Evolutionary conservation across 2,797 vertebrate species (phyloP).

Genomic region (Onychomys torridus): DNA sequence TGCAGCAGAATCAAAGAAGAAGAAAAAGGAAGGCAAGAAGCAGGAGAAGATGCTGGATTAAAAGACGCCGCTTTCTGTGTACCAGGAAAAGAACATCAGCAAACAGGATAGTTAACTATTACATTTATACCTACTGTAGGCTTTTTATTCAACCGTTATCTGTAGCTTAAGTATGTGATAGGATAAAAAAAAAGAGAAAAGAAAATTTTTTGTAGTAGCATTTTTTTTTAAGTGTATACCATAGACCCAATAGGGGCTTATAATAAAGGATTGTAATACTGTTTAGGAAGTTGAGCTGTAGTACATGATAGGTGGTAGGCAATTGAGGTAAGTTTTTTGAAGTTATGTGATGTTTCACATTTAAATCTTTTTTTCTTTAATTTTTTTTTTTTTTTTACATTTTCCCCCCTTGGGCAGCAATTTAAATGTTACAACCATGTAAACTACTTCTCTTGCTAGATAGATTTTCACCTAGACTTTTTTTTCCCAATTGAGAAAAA

Average conservation of each 20-base stretch:
- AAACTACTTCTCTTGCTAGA: conserved; percentile 77
- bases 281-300: conserved; percentile 84
- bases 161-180: conserved; percentile 89
- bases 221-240: conserved; percentile 87
- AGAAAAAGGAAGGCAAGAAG: conserved; percentile 92
- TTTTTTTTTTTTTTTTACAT: conserved; percentile 31
- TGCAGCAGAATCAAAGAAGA: conserved; percentile 90
- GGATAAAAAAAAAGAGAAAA: conserved; percentile 82
- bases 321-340: conserved; percentile 74
- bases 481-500: conserved; percentile 72
- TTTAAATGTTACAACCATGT: conserved; percentile 76
- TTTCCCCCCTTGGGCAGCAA: conserved; percentile 62
- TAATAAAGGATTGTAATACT: conserved; percentile 85
- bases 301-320: conserved; percentile 82
- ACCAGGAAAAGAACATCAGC: conserved; percentile 82
- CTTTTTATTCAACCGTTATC: conserved; percentile 88
- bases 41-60: conserved; percentile 91
- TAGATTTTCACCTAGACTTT: conserved; percentile 75
- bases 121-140: conserved; percentile 88
- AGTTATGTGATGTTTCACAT: conserved; percentile 81
- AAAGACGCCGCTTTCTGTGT: conserved; percentile 65
- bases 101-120: conserved; percentile 86
- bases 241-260: conserved; percentile 86
- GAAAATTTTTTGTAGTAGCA: conserved; percentile 80
- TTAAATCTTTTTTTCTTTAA: conserved; percentile 62